A percentile compares a stretch with the other conserved stretches of the same genome.
phyloP scores from a whole-genome alignment of 1,140 invertebrate species.

The Laupala kohalensis region DNA sequence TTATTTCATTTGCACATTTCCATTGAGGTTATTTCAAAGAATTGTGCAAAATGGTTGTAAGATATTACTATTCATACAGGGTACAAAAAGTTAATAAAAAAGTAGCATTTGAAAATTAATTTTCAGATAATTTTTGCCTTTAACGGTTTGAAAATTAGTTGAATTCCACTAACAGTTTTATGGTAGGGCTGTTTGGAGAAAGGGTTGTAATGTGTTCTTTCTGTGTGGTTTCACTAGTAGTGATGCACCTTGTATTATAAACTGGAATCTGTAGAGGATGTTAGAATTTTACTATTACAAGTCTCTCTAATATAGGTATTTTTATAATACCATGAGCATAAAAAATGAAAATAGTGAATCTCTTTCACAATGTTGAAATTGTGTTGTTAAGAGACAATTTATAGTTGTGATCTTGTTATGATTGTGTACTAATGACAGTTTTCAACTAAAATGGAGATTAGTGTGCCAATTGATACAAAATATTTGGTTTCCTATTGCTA shows the following conservation, averaged over 20 bases:
- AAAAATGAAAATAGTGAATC: not conserved
- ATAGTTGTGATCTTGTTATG: not conserved
- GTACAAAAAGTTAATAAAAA: not conserved
- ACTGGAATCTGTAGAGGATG: not conserved
- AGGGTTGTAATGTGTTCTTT: not conserved
- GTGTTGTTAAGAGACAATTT: not conserved
- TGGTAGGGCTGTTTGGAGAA: not conserved
- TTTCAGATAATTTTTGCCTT: not conserved
- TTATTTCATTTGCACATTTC: too few species aligned
- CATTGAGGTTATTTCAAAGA: too few species aligned
- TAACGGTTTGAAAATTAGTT: not conserved
- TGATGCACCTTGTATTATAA: not conserved
- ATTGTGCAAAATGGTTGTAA: not conserved
- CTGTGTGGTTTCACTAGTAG: not conserved
- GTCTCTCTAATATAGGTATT: not conserved
- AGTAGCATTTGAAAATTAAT: not conserved
- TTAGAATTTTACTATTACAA: not conserved
- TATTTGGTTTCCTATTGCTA: not conserved
- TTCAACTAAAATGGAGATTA: not conserved
- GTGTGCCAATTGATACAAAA: not conserved
- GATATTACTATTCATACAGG: not conserved
- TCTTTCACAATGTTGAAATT: not conserved
- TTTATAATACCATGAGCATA: not conserved
- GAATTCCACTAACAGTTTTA: not conserved
- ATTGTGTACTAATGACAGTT: not conserved